Evolutionary conservation across 2,797 vertebrate genomes (phyloP).

Genomic region (Scolopax bukidnonensis): DNA sequence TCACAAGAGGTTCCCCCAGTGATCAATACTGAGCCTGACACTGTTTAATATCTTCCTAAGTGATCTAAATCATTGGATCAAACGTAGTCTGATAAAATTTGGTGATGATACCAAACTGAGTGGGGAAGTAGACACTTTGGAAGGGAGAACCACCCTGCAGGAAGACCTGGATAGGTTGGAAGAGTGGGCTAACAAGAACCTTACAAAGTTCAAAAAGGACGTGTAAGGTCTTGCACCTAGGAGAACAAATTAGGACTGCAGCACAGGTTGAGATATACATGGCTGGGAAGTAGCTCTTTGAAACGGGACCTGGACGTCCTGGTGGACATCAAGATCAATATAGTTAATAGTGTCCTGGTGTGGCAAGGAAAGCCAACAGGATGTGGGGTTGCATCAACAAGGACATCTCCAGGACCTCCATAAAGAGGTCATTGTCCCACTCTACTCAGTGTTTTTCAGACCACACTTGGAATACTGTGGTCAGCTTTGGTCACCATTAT

Average conservation of each 20-base stretch:
- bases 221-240: not conserved
- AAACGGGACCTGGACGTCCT: not conserved
- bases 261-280: not conserved
- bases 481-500: not conserved
- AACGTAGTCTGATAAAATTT: not conserved
- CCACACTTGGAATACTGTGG: not conserved
- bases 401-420: not conserved
- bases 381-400: not conserved
- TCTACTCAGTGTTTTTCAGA: not conserved
- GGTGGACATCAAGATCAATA: not conserved
- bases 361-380: not conserved
- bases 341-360: not conserved
- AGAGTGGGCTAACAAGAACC: not conserved
- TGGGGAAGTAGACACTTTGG: no score
- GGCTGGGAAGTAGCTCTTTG: not conserved
- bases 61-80: not conserved
- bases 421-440: not conserved
- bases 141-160: no score
- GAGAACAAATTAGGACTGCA: not conserved
- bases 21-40: not conserved
- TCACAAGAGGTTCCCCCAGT: not conserved
- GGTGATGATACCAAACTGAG: not conserved
- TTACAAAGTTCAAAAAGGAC: not conserved
- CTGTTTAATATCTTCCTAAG: not conserved
- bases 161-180: not conserved